phyloP scores from a whole-genome alignment of 2,888 invertebrate genomes.

The Liopterus haemorrhoidalis region DNA sequence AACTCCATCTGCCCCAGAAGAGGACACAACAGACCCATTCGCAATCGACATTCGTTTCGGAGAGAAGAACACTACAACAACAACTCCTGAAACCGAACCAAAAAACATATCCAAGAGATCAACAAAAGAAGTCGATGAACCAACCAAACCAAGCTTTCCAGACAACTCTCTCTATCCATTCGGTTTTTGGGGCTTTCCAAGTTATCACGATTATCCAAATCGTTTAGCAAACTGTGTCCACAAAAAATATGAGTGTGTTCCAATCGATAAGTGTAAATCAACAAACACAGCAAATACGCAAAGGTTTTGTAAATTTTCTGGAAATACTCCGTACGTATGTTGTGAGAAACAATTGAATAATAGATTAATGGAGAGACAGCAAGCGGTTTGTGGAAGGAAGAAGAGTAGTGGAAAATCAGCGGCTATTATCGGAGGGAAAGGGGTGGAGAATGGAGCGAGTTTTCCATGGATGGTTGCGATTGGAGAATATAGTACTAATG shows the following conservation, averaged over 20 bases:
- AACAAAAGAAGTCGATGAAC: conserved; percentile 12
- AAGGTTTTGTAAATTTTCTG: conserved; percentile 9
- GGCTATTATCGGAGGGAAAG: conserved; percentile 15
- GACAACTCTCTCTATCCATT: conserved; percentile 10
- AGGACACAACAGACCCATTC: too few species aligned
- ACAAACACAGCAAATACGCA: neutral
- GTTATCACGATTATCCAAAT: conserved; percentile 1
- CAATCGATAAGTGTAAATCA: conserved; percentile 10
- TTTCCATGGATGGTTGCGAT: conserved; percentile 21
- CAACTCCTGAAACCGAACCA: conserved; percentile 12
- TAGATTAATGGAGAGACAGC: conserved; percentile 5
- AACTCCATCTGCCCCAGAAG: too few species aligned
- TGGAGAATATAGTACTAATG: conserved; percentile 13
- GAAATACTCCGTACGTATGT: conserved; percentile 14
- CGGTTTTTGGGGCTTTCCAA: conserved; percentile 8
- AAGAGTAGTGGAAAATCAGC: conserved; percentile 5
- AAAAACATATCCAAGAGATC: neutral
- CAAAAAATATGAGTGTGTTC: conserved; percentile 15
- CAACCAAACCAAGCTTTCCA: conserved; percentile 6
- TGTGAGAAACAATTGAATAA: conserved; percentile 16
- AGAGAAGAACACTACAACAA: conserved; percentile 4
- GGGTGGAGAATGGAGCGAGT: neutral
- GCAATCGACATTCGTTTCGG: conserved; percentile 16
- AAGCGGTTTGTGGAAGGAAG: conserved; percentile 7
- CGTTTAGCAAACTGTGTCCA: conserved; percentile 6